Percentiles rank a stretch among this genome's conserved stretches.
These are phyloP conservation scores for Acanthosepion lycidas DNA, from an alignment of 2,888 invertebrate genomes.

Conservation along the genomic window DNA sequence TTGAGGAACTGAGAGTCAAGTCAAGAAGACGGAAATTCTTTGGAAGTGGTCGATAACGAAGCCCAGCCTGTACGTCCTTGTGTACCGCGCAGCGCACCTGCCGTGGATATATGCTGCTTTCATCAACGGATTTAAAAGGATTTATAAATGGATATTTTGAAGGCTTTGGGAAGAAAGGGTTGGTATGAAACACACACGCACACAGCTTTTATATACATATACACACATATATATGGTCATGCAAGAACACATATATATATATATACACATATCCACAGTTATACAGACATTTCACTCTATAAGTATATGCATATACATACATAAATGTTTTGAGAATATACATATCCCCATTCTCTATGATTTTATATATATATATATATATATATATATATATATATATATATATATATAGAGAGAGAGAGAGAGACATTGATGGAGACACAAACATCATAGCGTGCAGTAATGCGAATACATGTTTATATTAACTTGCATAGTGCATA, in stretches of 20 bases:
- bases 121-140: neutral
- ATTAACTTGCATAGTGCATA: neutral
- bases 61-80: neutral
- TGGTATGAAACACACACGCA: neutral
- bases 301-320: neutral
- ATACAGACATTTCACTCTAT: neutral
- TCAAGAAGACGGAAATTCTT: constrained; percentile 1
- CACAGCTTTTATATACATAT: no score
- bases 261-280: neutral
- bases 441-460: no score
- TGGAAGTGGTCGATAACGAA: neutral
- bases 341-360: no score
- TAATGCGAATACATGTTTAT: no score
- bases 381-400: neutral
- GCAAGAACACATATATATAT: neutral
- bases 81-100: neutral
- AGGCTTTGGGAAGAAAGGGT: neutral
- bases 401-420: no score
- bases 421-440: no score
- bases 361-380: no score
- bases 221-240: neutral
- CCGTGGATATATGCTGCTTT: neutral
- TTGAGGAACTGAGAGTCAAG: neutral
- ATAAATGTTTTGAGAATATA: no score
- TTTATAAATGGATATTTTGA: constrained; percentile 1